Percentiles rank a stretch among this genome's conserved stretches.
Evolutionary conservation across 2,797 vertebrate genomes (phyloP).

Genomic region (Spinus pinus): DNA sequence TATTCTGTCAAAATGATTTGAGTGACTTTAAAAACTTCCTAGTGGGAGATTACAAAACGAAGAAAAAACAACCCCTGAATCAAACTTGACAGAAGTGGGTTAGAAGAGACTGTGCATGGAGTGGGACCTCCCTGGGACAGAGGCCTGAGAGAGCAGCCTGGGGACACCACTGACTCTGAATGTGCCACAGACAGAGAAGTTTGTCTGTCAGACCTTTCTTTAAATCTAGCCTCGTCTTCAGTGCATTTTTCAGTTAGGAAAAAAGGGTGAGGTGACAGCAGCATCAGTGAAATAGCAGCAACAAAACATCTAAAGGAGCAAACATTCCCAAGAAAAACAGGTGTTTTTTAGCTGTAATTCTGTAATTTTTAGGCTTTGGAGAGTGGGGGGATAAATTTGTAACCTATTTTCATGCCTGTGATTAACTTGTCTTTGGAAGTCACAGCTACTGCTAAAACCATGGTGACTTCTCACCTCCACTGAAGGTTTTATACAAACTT

Average conservation of each 20-base stretch:
- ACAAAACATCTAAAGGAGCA: background rate
- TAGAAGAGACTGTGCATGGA: background rate
- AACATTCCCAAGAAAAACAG: background rate
- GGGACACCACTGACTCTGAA: background rate
- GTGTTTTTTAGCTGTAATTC: background rate
- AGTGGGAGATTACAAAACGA: background rate
- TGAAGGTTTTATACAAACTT: background rate
- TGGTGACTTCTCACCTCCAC: background rate
- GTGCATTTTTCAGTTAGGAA: background rate
- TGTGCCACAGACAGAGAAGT: background rate
- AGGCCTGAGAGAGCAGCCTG: background rate
- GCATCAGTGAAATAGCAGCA: background rate
- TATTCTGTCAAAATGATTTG: background rate
- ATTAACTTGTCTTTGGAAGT: background rate
- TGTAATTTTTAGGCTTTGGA: background rate
- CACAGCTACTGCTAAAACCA: background rate
- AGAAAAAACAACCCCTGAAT: background rate
- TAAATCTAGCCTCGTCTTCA: background rate
- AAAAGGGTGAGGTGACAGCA: background rate
- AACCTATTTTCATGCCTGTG: background rate
- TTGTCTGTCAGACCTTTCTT: background rate
- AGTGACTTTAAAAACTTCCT: background rate
- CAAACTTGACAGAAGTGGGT: background rate
- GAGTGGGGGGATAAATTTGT: background rate
- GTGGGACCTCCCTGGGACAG: fast-evolving